phyloP scores from a whole-genome alignment of 2,797 vertebrate species.

The Schizothorax lantsangensis region DNA sequence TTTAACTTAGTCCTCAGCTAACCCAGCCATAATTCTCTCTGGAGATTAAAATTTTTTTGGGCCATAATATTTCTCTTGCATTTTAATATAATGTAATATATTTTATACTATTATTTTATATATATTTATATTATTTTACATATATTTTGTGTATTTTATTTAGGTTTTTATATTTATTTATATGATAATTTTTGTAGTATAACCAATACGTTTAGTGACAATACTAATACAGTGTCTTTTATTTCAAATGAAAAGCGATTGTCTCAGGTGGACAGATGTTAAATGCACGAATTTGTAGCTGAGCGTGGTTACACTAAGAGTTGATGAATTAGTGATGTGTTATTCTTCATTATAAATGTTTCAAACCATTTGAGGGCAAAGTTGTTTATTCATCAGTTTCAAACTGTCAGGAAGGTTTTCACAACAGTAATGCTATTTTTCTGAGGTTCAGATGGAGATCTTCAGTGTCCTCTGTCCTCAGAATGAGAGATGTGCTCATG shows the following conservation, averaged over 20 bases:
- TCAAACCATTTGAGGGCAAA: background rate
- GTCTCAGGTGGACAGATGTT: background rate
- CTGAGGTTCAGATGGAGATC: background rate
- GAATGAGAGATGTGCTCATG: conserved; percentile 9
- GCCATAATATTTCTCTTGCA: background rate
- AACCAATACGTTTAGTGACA: background rate
- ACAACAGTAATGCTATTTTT: background rate
- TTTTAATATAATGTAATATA: background rate
- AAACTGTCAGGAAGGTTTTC: background rate
- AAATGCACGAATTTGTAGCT: background rate
- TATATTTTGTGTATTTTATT: background rate
- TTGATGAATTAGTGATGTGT: background rate
- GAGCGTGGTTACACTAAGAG: background rate
- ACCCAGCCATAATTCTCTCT: background rate
- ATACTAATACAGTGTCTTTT: background rate
- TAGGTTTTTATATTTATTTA: background rate
- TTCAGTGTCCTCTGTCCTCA: background rate
- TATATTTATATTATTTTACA: background rate
- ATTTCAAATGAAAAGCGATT: background rate
- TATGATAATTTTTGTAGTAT: background rate
- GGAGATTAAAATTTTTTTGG: background rate
- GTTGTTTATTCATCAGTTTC: background rate
- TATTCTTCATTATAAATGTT: background rate
- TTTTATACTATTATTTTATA: background rate
- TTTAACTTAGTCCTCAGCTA: background rate